Percentiles rank a stretch among this genome's conserved stretches.
Evolutionary conservation across 2,888 invertebrate genomes (phyloP).

Genomic region (Mellilla xanthometata): DNA sequence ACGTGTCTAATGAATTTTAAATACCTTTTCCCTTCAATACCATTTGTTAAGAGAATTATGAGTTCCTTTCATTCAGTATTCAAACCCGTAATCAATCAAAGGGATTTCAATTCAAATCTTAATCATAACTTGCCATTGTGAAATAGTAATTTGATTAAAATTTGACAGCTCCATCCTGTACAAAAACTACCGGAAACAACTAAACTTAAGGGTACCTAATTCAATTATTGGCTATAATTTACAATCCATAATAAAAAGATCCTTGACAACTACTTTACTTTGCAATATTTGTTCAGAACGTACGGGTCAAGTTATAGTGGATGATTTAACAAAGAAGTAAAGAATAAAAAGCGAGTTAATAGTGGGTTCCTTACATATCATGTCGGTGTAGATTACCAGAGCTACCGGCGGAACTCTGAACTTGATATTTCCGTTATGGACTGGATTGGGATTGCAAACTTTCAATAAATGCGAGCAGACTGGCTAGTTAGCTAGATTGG

Average conservation of each 20-base stretch:
- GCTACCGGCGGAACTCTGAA: conserved; percentile 54
- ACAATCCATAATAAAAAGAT: conserved; percentile 37
- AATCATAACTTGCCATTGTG: conserved; percentile 64
- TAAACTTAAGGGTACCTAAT: conserved; percentile 53
- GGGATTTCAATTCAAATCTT: conserved; percentile 30
- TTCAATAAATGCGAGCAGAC: neutral
- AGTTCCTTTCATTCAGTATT: conserved; percentile 9
- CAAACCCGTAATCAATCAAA: conserved; percentile 21
- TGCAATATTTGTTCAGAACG: conserved; percentile 8
- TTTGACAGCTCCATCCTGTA: conserved; percentile 72
- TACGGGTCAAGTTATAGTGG: conserved; percentile 37
- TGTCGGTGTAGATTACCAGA: conserved; percentile 58
- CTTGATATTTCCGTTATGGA: conserved; percentile 60
- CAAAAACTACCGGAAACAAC: conserved; percentile 59
- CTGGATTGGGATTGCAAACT: conserved; percentile 3
- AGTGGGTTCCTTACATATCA: conserved; percentile 59
- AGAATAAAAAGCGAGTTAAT: conserved; percentile 46
- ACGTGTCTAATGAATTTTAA: too few species aligned
- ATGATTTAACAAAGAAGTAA: conserved; percentile 32
- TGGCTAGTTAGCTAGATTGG: neutral
- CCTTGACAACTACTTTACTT: conserved; percentile 21
- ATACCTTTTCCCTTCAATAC: too few species aligned
- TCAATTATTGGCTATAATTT: conserved; percentile 55
- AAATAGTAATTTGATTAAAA: conserved; percentile 72
- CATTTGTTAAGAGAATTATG: conserved; percentile 19